Percentiles rank a stretch among this genome's conserved stretches.
These are phyloP conservation scores for Torymus texanus DNA, from an alignment of 2,888 invertebrate species.

Conservation along the genomic window DNA sequence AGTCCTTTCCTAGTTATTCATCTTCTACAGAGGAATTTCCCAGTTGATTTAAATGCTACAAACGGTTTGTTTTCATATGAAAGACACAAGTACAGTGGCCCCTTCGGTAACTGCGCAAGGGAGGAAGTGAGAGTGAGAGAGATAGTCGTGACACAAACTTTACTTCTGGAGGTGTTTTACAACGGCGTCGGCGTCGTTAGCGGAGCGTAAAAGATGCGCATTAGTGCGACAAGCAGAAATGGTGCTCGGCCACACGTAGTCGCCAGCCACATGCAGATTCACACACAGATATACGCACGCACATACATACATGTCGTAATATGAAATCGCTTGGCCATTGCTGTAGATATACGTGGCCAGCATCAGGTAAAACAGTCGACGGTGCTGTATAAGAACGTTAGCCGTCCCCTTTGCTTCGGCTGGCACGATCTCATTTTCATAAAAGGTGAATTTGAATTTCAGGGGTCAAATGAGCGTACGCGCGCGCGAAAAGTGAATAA, in stretches of 20 bases:
- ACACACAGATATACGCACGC: too few species aligned
- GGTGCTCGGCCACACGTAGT: not conserved
- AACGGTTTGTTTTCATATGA: too few species aligned
- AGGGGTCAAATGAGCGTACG: not conserved
- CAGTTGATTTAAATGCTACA: too few species aligned
- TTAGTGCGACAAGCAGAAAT: conserved; percentile 10
- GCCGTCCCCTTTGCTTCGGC: too few species aligned
- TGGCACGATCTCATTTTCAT: conserved; percentile 8
- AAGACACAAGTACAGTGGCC: too few species aligned
- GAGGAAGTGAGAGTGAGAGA: too few species aligned
- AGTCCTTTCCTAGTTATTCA: too few species aligned
- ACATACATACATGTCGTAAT: not conserved
- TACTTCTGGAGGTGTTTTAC: conserved; percentile 9
- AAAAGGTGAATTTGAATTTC: conserved; percentile 36
- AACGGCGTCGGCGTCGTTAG: not conserved
- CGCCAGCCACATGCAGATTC: not conserved
- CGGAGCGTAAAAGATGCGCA: conserved; percentile 33
- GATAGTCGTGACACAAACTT: not conserved
- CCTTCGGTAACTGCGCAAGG: too few species aligned
- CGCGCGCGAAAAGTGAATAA: conserved; percentile 22
- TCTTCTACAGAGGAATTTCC: too few species aligned
- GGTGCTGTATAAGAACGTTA: too few species aligned
- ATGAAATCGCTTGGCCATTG: not conserved
- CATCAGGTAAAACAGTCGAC: too few species aligned
- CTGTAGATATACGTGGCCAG: not conserved